Conservation (phyloP, 1,140 invertebrate genomes). For the Asbolus verrucosus region DNA sequence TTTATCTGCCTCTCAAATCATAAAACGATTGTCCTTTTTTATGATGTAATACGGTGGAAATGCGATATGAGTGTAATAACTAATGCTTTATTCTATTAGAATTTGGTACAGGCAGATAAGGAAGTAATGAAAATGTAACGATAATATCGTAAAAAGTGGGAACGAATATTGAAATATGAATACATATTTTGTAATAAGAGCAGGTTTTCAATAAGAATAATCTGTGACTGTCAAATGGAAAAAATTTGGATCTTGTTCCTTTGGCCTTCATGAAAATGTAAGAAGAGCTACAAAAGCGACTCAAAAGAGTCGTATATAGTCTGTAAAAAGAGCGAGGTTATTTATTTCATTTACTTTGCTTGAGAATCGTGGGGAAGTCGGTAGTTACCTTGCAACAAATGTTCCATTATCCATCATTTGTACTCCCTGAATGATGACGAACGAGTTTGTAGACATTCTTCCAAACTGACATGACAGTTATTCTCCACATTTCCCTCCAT, state of each 20-base stretch:
- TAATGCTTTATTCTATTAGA: too few species aligned
- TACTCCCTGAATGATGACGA: conserved; percentile 25
- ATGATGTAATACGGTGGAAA: too few species aligned
- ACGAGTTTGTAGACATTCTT: conserved; percentile 13
- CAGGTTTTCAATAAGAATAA: too few species aligned
- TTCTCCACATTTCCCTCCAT: background rate
- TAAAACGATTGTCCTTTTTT: too few species aligned
- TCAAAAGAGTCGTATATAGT: conserved; percentile 5
- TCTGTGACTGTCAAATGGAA: too few species aligned
- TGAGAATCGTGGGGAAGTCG: conserved; percentile 3
- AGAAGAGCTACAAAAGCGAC: background rate
- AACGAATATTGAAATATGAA: too few species aligned
- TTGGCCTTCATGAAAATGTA: background rate
- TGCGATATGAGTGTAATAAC: too few species aligned
- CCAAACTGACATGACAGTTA: conserved; percentile 16
- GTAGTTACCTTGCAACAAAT: conserved; percentile 31
- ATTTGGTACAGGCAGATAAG: too few species aligned
- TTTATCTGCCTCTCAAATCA: too few species aligned
- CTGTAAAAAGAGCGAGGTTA: background rate
- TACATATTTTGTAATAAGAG: too few species aligned
- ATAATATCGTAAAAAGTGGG: too few species aligned
- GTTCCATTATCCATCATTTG: conserved; percentile 31
- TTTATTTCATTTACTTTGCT: conserved; percentile 35
- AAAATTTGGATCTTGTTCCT: conserved; percentile 10
- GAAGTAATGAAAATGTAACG: too few species aligned